Base-by-base conservation (phyloP, 2,888 invertebrate species). In the Ochropleura leucogaster region DNA sequence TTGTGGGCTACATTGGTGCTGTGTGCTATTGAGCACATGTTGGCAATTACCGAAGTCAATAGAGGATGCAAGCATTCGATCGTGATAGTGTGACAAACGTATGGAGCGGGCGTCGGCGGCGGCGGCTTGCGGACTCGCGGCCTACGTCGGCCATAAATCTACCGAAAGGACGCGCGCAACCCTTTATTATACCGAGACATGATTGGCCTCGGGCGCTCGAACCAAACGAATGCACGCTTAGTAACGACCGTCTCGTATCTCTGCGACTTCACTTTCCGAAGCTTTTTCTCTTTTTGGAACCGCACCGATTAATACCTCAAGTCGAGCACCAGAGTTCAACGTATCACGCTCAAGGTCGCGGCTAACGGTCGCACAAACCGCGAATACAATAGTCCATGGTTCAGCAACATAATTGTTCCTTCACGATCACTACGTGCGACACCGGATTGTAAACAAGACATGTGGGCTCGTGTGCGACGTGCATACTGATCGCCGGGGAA, bases 171-270 rank as follows among this genome's bases (percentile, higher is more conserved):
- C 94, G 93, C 89, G 90, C 92, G 90, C 93, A 95, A 92, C 95
- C 96, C 95, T 95, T 95, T 95, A 96, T 96, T 96, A 96, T 91
- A 92, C 91, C 92, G 90, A 94, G 95, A 94, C 96, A 95, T 96
- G 96, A 96, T 95, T 95, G 95, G 93, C 96, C 96, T 91, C 93
- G 89, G 94, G 96, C 95, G 93, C 91, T 94, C 90, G 90, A 91
- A 92, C 93, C 91, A 93, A 94, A 93, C 93, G 94, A 94, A 95
- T 84, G 87, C 85, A 82, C 93, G 94, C 94, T 93, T 92, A 92
- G 94, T 92, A 94, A 94, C 95, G 91, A 92, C 92, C 90, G 87
- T 88, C 90, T 90, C 90, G 92, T 92, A 92, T 91, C 90, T 91
- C 90, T 89, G 92, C 89, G 92, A 92, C 92, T 92, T 91, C 89